Conservation (phyloP, 2,113 vertebrate genomes). For the Pterocles gutturalis region DNA sequence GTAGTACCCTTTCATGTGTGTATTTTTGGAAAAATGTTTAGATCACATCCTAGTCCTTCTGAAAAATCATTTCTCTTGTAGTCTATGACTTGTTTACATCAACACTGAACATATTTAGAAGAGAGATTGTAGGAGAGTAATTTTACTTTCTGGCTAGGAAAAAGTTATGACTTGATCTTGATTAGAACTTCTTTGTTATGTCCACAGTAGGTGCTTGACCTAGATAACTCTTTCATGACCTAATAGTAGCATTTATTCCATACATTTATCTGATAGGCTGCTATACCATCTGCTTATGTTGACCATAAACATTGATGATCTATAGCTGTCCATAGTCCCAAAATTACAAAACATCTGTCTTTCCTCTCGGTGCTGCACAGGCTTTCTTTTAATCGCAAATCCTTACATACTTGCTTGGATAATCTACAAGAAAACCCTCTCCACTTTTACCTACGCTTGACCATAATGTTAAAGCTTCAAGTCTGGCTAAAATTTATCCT, state of each 20-base stretch:
- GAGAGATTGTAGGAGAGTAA: not conserved
- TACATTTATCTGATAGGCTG: not conserved
- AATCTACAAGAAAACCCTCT: not conserved
- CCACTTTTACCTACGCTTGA: not conserved
- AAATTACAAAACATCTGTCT: not conserved
- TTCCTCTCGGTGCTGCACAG: not conserved
- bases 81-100: not conserved
- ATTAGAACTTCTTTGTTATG: not conserved
- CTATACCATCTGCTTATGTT: not conserved
- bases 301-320: not conserved
- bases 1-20: not conserved
- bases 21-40: not conserved
- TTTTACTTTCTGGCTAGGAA: not conserved
- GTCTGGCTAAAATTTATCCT: not conserved
- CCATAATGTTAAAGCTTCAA: not conserved
- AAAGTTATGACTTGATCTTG: not conserved
- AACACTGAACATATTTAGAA: not conserved
- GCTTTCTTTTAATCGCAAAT: not conserved
- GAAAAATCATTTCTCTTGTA: not conserved
- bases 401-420: not conserved
- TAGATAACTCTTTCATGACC: not conserved
- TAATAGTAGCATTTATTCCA: not conserved
- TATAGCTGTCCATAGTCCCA: not conserved
- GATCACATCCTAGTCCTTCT: not conserved
- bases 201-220: not conserved